A percentile compares a stretch with the other conserved stretches of the same genome.
Evolutionary conservation across 2,797 vertebrate genomes (phyloP).

Genomic region (Dicrostonyx torquatus): DNA sequence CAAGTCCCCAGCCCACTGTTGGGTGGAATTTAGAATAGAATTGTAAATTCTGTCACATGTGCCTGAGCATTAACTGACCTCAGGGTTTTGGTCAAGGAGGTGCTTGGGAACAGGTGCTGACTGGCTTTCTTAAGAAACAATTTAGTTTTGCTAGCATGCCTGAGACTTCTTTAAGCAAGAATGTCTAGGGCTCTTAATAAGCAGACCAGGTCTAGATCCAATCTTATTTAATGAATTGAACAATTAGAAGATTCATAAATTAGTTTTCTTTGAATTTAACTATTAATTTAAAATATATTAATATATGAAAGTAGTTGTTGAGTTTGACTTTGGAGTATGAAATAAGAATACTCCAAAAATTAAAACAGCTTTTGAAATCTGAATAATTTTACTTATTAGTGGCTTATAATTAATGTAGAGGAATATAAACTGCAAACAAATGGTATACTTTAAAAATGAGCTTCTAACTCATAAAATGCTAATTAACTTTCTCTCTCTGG

Average conservation of each 20-base stretch:
- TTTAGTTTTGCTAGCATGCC: background rate
- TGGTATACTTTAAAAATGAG: conserved; percentile 29
- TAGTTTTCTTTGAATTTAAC: conserved; percentile 49
- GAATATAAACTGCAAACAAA: background rate
- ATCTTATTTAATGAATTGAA: background rate
- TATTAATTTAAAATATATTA: conserved; percentile 9
- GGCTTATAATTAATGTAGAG: conserved; percentile 51
- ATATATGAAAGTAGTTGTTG: conserved; percentile 39
- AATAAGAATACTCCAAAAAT: conserved; percentile 40
- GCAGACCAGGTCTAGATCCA: background rate
- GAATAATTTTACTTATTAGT: conserved; percentile 52
- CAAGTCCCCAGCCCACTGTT: background rate
- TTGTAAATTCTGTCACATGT: background rate
- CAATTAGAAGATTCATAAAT: background rate
- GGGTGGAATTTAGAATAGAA: background rate
- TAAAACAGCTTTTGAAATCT: conserved; percentile 54
- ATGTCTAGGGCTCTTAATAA: background rate
- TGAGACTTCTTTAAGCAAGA: background rate
- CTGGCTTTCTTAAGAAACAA: background rate
- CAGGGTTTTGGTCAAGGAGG: background rate
- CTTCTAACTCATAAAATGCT: conserved; percentile 32
- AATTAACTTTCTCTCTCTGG: background rate
- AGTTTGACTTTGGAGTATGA: conserved; percentile 46
- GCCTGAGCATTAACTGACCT: background rate
- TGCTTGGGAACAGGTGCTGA: background rate